Evolutionary conservation across 2,113 vertebrate species (phyloP).

Genomic region (Lampris megalopsis): DNA sequence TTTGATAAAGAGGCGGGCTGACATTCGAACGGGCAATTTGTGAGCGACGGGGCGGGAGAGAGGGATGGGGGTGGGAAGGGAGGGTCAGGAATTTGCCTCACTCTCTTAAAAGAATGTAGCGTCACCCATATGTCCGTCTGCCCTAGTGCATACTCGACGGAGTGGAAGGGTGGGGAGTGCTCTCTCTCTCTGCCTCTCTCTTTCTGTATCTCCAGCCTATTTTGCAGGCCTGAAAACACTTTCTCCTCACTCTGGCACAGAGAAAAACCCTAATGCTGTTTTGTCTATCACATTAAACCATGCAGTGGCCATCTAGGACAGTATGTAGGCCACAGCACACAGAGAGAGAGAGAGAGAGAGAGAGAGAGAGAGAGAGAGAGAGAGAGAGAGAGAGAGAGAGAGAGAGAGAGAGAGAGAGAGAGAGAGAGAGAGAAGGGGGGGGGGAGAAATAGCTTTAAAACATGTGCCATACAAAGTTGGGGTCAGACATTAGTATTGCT

Average conservation of each 20-base stretch:
- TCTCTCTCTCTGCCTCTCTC: conserved; percentile 49
- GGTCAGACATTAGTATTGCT: conserved; percentile 39
- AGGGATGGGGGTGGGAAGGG: conserved; percentile 47
- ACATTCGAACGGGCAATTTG: conserved; percentile 80
- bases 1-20: conserved; percentile 79
- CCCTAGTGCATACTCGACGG: conserved; percentile 70
- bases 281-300: conserved; percentile 72
- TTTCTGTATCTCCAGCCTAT: conserved; percentile 39
- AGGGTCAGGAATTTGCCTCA: conserved; percentile 75
- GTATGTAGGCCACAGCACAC: conserved; percentile 65
- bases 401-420: conserved; percentile 6
- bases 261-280: conserved; percentile 68
- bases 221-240: conserved; percentile 59
- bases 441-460: conserved; percentile 41
- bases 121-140: conserved; percentile 80
- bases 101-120: conserved; percentile 78
- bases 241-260: conserved; percentile 50
- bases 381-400: not conserved
- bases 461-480: conserved; percentile 19
- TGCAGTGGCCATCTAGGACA: conserved; percentile 70
- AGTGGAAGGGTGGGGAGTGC: conserved; percentile 76
- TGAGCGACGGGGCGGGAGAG: conserved; percentile 68
- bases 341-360: conserved; percentile 4
- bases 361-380: conserved; percentile 3
- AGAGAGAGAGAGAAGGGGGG: conserved; percentile 8